Evolutionary conservation across 2,797 vertebrate genomes (phyloP).

Genomic region (Coreius guichenoti): DNA sequence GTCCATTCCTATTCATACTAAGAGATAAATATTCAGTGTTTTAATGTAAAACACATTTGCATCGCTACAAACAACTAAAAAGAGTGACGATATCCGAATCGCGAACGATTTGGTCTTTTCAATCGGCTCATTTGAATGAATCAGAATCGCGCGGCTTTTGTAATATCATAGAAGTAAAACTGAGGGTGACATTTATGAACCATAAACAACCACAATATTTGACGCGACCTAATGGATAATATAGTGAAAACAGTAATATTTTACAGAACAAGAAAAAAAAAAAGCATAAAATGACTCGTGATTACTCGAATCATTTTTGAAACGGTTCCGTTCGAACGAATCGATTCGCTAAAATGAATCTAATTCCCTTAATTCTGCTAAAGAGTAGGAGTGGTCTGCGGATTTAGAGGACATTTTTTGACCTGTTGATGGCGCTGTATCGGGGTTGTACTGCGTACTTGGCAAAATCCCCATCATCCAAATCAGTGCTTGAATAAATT

Average conservation of each 20-base stretch:
- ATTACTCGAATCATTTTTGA: not conserved
- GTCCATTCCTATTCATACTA: not conserved
- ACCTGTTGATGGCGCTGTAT: conserved; percentile 25
- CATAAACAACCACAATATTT: not conserved
- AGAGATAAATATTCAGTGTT: not conserved
- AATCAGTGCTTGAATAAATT: not conserved
- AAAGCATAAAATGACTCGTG: not conserved
- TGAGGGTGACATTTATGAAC: not conserved
- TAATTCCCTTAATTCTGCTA: not conserved
- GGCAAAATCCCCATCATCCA: not conserved
- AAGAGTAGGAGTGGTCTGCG: not conserved
- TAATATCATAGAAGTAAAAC: not conserved
- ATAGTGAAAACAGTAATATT: not conserved
- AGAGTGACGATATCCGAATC: not conserved
- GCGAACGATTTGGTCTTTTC: not conserved
- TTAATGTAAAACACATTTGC: not conserved
- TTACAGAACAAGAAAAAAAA: not conserved
- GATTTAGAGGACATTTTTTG: not conserved
- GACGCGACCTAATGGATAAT: not conserved
- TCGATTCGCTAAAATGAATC: not conserved
- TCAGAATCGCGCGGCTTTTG: not conserved
- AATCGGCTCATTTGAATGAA: conserved; percentile 8
- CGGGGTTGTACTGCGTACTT: not conserved
- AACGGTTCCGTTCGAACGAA: conserved; percentile 5
- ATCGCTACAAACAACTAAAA: not conserved